phyloP scores from a whole-genome alignment of 2,797 vertebrate species.

The Dromococcyx pavoninus region DNA sequence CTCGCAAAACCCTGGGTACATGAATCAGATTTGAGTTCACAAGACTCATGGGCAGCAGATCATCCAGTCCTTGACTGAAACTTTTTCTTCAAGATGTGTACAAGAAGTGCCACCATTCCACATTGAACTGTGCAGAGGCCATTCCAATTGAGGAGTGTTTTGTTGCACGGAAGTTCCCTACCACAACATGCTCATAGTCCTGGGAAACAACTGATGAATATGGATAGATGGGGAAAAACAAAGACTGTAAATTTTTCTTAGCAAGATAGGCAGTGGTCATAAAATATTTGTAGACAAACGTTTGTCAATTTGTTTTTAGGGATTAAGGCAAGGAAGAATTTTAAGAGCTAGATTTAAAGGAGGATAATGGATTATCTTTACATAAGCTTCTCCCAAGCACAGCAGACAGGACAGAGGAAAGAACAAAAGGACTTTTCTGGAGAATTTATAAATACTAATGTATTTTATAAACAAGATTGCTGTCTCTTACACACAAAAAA shows the following conservation, averaged over 20 bases:
- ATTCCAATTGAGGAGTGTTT: fast-evolving
- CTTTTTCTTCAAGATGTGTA: not conserved
- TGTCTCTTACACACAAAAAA: not conserved
- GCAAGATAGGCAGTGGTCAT: not conserved
- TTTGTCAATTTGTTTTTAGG: not conserved
- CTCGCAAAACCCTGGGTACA: fast-evolving
- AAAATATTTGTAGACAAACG: not conserved
- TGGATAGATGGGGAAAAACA: not conserved
- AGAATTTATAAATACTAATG: not conserved
- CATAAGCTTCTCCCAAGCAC: not conserved
- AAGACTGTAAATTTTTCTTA: not conserved
- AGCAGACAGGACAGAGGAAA: not conserved
- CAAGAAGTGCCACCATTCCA: not conserved
- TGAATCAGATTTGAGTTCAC: not conserved
- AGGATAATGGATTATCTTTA: not conserved
- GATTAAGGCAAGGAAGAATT: not conserved
- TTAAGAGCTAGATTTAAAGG: not conserved
- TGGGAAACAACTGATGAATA: not conserved
- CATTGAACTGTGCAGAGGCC: not conserved
- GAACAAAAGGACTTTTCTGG: not conserved
- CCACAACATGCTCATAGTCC: not conserved
- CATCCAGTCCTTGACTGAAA: not conserved
- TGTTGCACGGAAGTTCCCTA: not conserved
- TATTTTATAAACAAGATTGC: not conserved
- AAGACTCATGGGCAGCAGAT: not conserved